phyloP scores from a whole-genome alignment of 2,113 vertebrate species.

The Hippocampus zosterae region DNA sequence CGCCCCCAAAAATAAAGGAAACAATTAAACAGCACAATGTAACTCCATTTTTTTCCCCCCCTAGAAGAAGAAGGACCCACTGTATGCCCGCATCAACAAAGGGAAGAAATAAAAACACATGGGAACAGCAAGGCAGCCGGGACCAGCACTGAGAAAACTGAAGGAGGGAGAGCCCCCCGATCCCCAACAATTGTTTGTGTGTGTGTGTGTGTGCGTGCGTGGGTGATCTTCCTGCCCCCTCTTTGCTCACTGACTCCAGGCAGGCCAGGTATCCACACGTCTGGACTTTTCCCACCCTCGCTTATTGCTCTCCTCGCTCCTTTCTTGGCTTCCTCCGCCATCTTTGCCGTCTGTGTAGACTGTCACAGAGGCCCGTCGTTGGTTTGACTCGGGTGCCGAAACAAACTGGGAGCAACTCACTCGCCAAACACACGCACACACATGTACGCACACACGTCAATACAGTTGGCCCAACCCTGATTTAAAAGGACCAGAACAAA shows the following conservation, averaged over 20 bases:
- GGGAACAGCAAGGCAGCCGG: slow-evolving; percentile 51
- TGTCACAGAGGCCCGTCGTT: slow-evolving; percentile 34
- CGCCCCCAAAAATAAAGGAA: too few species aligned
- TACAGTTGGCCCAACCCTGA: slow-evolving; percentile 82
- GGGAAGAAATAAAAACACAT: slow-evolving; percentile 84
- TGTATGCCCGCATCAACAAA: slow-evolving; percentile 95
- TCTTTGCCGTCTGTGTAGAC: slow-evolving; percentile 15
- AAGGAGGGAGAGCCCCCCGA: slow-evolving; percentile 42
- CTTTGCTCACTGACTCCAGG: slow-evolving; percentile 44
- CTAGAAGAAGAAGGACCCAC: slow-evolving; percentile 85
- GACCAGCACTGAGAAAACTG: slow-evolving; percentile 63
- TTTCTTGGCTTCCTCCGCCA: slow-evolving; percentile 26
- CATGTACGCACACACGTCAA: slow-evolving; percentile 13
- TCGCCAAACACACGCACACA: slow-evolving; percentile 26
- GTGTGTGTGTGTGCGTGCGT: slow-evolving; percentile 28
- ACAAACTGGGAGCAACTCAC: slow-evolving; percentile 66
- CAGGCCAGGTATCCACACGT: slow-evolving; percentile 50
- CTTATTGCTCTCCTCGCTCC: slow-evolving; percentile 54
- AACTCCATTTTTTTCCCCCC: slow-evolving; percentile 18
- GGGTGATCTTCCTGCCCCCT: slow-evolving; percentile 24
- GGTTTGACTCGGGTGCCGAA: slow-evolving; percentile 63
- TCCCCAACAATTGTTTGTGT: neutral
- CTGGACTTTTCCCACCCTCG: slow-evolving; percentile 36
- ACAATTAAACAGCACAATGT: too few species aligned
- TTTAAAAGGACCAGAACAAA: slow-evolving; percentile 59